Evolutionary conservation across 2,888 invertebrate species (phyloP), one percentile per base, ranked within the genome.

Genomic region (Masnerella sp.): DNA sequence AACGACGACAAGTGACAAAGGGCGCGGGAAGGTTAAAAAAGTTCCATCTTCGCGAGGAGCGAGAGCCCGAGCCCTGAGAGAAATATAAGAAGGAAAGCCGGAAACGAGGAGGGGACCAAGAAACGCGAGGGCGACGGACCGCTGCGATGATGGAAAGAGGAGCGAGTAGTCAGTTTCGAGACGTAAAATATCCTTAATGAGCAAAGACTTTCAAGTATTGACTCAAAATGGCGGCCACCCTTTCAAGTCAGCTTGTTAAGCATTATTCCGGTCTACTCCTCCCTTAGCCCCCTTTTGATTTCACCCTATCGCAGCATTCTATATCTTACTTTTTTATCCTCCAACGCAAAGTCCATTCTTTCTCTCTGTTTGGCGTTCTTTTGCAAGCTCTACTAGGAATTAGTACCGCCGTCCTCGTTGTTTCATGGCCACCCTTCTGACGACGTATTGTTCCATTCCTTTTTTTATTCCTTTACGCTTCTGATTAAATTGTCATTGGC

Each of bases 151-250:
- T 47, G 45, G 52, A 49, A 49, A 73, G 61, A 54, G 62, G 69
- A 74, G 62, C 40, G 65, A 77, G 67, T 73, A 77, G 69, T 76
- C 65, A 52, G 72, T 68, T 76, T 73, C 71, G 56, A 80, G 80
- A 82, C 80, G 82, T 84, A 83, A 85, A 86, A 86, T 85, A 86
- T 85, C 85, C 85, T 85, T 86, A 86, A 86, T 85, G 86, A 85
- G 85, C 85, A 84, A 85, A 85, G 85, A 84, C 86, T 85, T 85
- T 85, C 85, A 86, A 85, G 85, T 86, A 85, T 86, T 85, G 86
- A 85, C 85, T 85, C 83, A 85, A 86, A 85, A 86, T 85, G 86
- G 85, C 84, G 83, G 80, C 82, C 7, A 80, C 83, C 82, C 85
- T 85, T 84, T 85, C 83, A 84, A 85, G 85, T 85, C 84, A 80